Evolutionary conservation across 2,113 vertebrate species (phyloP).

Genomic region (Pica pica): DNA sequence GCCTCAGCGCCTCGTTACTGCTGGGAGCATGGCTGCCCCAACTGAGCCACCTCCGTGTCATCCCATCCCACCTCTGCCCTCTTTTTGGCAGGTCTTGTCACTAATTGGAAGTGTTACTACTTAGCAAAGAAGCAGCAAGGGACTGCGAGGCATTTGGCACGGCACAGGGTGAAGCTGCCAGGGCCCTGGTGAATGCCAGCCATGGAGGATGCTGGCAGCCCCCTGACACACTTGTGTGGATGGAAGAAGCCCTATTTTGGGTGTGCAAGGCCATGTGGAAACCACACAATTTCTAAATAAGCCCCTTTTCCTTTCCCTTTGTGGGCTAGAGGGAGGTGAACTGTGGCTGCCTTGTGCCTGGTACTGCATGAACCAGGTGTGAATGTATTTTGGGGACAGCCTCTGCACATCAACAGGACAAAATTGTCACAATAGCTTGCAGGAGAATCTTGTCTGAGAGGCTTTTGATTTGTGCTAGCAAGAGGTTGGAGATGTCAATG

Average conservation of each 20-base stretch:
- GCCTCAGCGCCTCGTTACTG: background rate
- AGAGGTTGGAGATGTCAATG: background rate
- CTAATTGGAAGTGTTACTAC: constrained; percentile 56
- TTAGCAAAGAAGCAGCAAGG: background rate
- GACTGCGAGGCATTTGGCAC: background rate
- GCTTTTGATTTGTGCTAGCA: background rate
- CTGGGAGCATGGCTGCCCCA: background rate
- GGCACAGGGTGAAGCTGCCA: background rate
- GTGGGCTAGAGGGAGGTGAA: background rate
- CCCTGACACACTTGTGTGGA: accelerated
- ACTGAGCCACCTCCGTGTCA: background rate
- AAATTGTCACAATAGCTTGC: background rate
- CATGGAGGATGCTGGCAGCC: background rate
- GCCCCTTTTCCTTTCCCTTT: background rate
- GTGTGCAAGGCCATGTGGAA: background rate
- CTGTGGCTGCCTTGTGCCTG: accelerated
- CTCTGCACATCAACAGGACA: background rate
- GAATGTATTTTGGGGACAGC: accelerated
- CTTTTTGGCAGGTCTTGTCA: background rate
- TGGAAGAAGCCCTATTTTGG: background rate
- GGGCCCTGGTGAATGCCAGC: background rate
- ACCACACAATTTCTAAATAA: background rate
- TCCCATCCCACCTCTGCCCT: background rate
- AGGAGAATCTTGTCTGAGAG: background rate
- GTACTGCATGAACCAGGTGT: accelerated